Evolutionary conservation across 2,113 vertebrate species (phyloP).

Genomic region (Anser brachyrhynchus): DNA sequence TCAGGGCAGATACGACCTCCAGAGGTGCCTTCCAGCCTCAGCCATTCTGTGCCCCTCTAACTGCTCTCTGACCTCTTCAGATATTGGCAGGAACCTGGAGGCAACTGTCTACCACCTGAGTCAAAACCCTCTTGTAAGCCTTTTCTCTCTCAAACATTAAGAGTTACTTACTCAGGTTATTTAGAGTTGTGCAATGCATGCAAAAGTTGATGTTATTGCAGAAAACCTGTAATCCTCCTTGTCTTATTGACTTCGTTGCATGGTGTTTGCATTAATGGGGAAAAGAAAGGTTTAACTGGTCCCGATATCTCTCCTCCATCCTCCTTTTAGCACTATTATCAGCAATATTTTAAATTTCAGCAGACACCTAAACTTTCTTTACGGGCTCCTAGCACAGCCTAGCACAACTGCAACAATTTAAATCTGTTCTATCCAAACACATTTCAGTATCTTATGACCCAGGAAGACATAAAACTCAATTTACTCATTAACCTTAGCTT

Average conservation of each 20-base stretch:
- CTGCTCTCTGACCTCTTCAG: not conserved
- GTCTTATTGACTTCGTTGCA: not conserved
- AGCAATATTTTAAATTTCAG: not conserved
- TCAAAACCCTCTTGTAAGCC: not conserved
- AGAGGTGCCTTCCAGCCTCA: not conserved
- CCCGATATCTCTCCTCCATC: not conserved
- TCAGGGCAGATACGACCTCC: not conserved
- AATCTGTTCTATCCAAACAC: not conserved
- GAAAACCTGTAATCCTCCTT: not conserved
- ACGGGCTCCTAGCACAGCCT: not conserved
- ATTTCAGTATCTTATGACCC: not conserved
- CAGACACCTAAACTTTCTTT: not conserved
- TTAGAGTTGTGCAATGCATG: not conserved
- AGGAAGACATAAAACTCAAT: slow-evolving; percentile 35
- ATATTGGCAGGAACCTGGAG: not conserved
- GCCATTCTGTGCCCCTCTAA: not conserved
- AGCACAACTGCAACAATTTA: not conserved
- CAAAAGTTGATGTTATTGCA: not conserved
- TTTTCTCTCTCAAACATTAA: not conserved
- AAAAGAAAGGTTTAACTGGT: not conserved
- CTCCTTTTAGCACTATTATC: not conserved
- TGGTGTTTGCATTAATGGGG: not conserved
- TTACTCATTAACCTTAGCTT: slow-evolving; percentile 55
- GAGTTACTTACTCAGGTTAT: not conserved
- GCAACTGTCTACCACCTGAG: not conserved